These are phyloP conservation scores for Phytoseiulus persimilis DNA, from an alignment of 2,888 invertebrate genomes.

Conservation along the genomic window DNA sequence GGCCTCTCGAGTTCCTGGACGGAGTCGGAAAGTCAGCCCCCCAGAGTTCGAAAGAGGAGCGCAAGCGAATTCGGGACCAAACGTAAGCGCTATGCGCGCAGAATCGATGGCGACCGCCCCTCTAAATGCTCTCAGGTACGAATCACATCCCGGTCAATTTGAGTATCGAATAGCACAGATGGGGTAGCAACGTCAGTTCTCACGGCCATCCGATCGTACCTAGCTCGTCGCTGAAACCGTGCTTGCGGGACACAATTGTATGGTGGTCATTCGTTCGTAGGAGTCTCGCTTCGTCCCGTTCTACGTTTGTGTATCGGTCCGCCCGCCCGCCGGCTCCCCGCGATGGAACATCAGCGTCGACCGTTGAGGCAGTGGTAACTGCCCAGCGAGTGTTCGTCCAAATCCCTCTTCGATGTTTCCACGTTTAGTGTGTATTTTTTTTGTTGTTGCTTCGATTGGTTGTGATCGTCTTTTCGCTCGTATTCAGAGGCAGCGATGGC, in stretches of 20 bases:
- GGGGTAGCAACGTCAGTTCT: too few species aligned
- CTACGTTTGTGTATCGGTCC: background rate
- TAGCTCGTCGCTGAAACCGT: background rate
- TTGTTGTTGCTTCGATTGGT: background rate
- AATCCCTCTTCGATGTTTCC: background rate
- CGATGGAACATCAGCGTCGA: background rate
- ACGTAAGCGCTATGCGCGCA: too few species aligned
- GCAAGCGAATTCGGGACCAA: too few species aligned
- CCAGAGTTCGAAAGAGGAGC: too few species aligned
- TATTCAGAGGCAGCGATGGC: background rate
- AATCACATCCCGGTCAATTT: too few species aligned
- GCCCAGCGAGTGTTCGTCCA: background rate
- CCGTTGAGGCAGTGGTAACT: background rate
- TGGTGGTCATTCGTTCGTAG: background rate
- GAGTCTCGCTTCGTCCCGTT: background rate
- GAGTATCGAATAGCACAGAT: too few species aligned
- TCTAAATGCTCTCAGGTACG: too few species aligned
- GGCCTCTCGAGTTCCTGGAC: too few species aligned
- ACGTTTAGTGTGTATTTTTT: background rate
- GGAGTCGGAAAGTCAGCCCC: too few species aligned
- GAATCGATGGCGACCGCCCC: too few species aligned
- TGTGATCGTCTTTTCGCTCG: background rate
- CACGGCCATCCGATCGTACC: background rate
- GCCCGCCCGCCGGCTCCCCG: background rate
- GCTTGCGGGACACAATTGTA: background rate